Evolutionary conservation across 1,140 invertebrate genomes (phyloP), one percentile per base, ranked within the genome.

Genomic region (Ostrea edulis): DNA sequence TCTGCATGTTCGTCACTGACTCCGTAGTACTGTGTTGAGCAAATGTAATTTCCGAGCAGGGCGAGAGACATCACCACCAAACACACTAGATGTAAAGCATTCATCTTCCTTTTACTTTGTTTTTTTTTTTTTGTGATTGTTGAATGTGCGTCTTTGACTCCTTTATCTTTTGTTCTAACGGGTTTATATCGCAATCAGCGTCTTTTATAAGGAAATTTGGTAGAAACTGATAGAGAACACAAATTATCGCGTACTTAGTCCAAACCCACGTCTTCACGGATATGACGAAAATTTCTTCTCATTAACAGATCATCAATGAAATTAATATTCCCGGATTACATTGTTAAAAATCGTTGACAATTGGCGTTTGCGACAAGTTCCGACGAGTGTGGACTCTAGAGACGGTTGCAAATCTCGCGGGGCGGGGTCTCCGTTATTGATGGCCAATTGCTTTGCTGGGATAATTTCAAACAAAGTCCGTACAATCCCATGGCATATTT

Each of bases 201-300:
- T 77, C 68, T 77, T 77, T 29, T 77, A 77, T 77, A 77, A 25
- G 8, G 22, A 25, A 77, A 44, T 77, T 77, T 77, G 25, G 29
- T 35, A 8, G 68, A 25, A 25, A 35, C 35, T 77, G 25, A 77
- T 77, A 35, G 29, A 77, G 25, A 77, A 77, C 68, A 77, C 68
- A 77, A 77, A 77, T 77, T 77, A 77, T 77, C 68, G 68, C 68
- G 68, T 77, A 77, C 68, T 77, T 77, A 77, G 68, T 77, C 29
- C 68, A 77, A 77, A 77, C 68, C 68, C 68, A 77, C 68, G 68
- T 77, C 29, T 77, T 77, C 68, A 29, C 68, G 68, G 68, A 77
- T 77, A 77, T 77, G 68, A 77, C 68, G 68, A 77, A 77, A 77
- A 77, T 77, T 77, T 77, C 68, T 77, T 77, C 68, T 77, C 68